Evolutionary conservation across 2,888 invertebrate species (phyloP), one percentile per base, ranked within the genome.

Genomic region (Nomada hirtipes): DNA sequence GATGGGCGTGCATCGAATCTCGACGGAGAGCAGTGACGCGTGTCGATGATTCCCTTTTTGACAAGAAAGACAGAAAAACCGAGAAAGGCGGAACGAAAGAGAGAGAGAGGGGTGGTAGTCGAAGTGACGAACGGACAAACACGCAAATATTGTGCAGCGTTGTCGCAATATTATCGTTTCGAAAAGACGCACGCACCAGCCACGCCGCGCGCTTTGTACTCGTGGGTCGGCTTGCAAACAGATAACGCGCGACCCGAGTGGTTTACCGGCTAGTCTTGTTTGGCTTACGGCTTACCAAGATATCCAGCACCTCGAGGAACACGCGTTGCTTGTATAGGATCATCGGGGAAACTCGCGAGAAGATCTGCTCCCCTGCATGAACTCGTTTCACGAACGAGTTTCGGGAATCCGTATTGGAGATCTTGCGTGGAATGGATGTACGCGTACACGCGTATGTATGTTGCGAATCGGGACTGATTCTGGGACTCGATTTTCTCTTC

Each of bases 81-180:
- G 36, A 7, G 55, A 7, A 55, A 55, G n/a, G 26, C 13, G 26
- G 60, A 47, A 59, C 18, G 23, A 23, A 29, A 15, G 36, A 36
- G 36, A 9, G 36, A 9, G 59, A 36, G 18, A 36, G 50, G 36
- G 69, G 73, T 53, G 57, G 73, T 57, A 53, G 23, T 36, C 60
- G 1, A 74, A 59, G 59, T 67, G 83, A 69, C 74, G 65, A 68
- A 63, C 67, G 79, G 74, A 82, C 83, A 90, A 90, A 91, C 85
- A 88, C 73, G 84, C 81, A 90, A 90, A 91, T 90, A 91, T 91
- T 86, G 86, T 86, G 84, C 85, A 82, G 70, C 80, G 82, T 87
- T 88, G 88, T 89, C 87, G 90, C 88, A 91, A 91, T 90, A 91
- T 91, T 91, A 90, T 91, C 89, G 83, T 89, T 88, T 79, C 73